These are phyloP conservation scores for Valencia hispanica DNA, from an alignment of 2,797 vertebrate genomes.

Conservation along the genomic window DNA sequence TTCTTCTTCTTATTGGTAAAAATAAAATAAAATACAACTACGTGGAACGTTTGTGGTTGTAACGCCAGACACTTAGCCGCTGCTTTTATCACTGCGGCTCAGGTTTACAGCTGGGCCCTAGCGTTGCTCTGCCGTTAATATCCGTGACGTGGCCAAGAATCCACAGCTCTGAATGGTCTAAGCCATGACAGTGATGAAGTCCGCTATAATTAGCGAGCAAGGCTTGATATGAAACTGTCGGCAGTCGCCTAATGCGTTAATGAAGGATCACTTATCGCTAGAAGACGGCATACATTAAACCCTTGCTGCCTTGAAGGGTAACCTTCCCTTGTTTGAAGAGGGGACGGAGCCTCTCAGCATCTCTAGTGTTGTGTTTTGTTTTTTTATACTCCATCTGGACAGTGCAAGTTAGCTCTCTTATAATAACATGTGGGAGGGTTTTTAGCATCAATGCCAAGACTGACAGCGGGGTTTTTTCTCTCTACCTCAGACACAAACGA, in stretches of 20 bases:
- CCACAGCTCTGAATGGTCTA: constrained; percentile 43
- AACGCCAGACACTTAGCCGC: neutral
- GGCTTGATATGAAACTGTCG: constrained; percentile 62
- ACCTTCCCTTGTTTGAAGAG: constrained; percentile 38
- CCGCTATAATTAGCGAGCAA: constrained; percentile 51
- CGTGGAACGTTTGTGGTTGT: neutral
- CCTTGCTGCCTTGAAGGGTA: constrained; percentile 59
- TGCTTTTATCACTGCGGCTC: constrained; percentile 47
- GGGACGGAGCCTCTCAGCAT: neutral
- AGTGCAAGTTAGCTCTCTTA: constrained; percentile 19
- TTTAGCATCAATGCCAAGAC: constrained; percentile 22
- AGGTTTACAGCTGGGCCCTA: constrained; percentile 29
- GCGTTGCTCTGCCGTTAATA: constrained; percentile 60
- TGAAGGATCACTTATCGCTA: constrained; percentile 51
- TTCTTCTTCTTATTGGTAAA: neutral
- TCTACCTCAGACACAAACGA: constrained; percentile 53
- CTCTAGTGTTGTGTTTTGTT: neutral
- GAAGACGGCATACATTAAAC: constrained; percentile 57
- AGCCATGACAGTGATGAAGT: constrained; percentile 64
- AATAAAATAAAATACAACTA: neutral
- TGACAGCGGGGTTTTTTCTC: constrained; percentile 43
- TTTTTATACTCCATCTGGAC: constrained; percentile 5
- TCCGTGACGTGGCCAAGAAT: constrained; percentile 42
- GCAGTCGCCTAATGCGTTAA: constrained; percentile 52
- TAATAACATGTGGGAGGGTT: constrained; percentile 41